Evolutionary conservation across 2,797 vertebrate species (phyloP), one percentile per base, ranked within the genome.

Genomic region (Staurois parvus): DNA sequence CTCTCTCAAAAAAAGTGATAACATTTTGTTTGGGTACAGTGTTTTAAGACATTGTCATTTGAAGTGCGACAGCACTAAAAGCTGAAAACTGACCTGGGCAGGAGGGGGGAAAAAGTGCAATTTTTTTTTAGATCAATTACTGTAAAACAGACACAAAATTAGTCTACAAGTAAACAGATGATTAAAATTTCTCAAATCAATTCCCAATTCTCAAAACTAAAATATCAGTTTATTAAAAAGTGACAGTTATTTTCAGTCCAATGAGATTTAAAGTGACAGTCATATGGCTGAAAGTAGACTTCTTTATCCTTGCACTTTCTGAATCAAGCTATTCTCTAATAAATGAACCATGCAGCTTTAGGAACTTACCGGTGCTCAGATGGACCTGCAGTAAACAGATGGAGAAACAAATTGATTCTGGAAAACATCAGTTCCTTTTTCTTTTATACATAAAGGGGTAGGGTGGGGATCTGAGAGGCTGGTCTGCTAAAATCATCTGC

Each of bases 321-420:
- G 17, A 17, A 52, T 21, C 21, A 17, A 19, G 48, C 52, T 6
- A 59, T n/a, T 59, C 52, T 59, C 52, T n/a, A n/a, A 6, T 29
- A 66, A 26, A 66, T 66, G 32, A 12, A 13, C 3, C 37, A 12
- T 37, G 30, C 28, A 28, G 45, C 26, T 9, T 3, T 0, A 24
- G 11, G 59, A n/a, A 80, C 84, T 78, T 69, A 85, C 84, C 79
- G 40, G 26, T 26, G 62, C 17, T 29, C 62, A 85, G 77, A n/a
- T 80, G 70, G 84, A 40, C 67, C 30, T 69, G 17, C 30, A 29
- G 17, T 12, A 29, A 80, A 37, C 15, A 28, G 30, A 75, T 11
- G 34, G 30, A 75, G 17, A 59, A 29, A 13, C 6, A 59, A 30
- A 73, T 37, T 13, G 73, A 67, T 52, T 21, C 76, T 66, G 40